These are phyloP conservation scores for Mystacides longicornis DNA, from an alignment of 2,888 invertebrate genomes.

Conservation along the genomic window DNA sequence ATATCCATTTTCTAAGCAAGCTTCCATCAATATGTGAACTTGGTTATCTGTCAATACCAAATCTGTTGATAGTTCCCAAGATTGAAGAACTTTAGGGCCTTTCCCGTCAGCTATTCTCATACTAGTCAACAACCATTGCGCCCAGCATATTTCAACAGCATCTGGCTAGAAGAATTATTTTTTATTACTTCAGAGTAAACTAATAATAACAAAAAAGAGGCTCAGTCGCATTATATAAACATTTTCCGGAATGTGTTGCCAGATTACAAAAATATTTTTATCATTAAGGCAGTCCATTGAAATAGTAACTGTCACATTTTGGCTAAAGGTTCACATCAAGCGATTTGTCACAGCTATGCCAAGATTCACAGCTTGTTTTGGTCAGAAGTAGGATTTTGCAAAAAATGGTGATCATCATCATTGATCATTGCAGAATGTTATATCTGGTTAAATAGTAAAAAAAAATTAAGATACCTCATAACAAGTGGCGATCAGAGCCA, in stretches of 20 bases:
- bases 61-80: slow-evolving; percentile 32
- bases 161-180: slow-evolving; percentile 44
- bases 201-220: background rate
- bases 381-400: too few relatives aligned
- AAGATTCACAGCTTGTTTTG: too few relatives aligned
- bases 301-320: too few relatives aligned
- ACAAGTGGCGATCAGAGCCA: slow-evolving; percentile 60
- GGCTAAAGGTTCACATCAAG: too few relatives aligned
- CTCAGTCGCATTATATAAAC: too few relatives aligned
- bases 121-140: slow-evolving; percentile 49
- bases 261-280: too few relatives aligned
- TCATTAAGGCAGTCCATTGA: too few relatives aligned
- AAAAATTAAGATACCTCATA: slow-evolving; percentile 50
- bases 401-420: too few relatives aligned
- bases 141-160: slow-evolving; percentile 53
- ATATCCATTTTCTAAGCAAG: slow-evolving; percentile 49
- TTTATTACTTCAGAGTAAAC: background rate
- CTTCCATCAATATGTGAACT: slow-evolving; percentile 44
- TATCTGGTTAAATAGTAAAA: background rate
- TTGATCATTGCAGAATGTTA: too few relatives aligned
- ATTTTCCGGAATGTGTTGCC: too few relatives aligned
- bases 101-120: slow-evolving; percentile 32
- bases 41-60: slow-evolving; percentile 34
- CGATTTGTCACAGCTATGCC: too few relatives aligned
- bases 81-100: slow-evolving; percentile 30